Evolutionary conservation across 2,888 invertebrate species (phyloP).

Genomic region (Drosophila nr. fundita): DNA sequence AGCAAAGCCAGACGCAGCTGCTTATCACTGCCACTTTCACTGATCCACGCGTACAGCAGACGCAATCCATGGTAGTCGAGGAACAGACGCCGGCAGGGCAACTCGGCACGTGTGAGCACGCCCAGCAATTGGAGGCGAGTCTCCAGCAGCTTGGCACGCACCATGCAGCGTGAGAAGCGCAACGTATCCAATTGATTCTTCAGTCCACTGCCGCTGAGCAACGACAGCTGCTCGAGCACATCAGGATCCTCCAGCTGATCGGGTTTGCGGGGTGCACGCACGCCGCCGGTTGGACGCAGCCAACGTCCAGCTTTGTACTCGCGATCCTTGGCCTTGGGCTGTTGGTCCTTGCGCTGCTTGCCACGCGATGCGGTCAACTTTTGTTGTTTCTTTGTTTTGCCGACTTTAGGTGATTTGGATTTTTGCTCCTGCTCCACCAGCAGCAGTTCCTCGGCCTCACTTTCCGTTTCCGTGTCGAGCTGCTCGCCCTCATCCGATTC

Average conservation of each 20-base stretch:
- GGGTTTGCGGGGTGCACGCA: slow-evolving; percentile 53
- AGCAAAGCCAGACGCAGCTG: slow-evolving; percentile 89
- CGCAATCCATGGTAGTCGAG: slow-evolving; percentile 96
- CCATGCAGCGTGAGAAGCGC: slow-evolving; percentile 95
- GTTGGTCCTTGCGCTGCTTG: slow-evolving; percentile 53
- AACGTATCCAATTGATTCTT: slow-evolving; percentile 96
- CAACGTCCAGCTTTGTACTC: slow-evolving; percentile 71
- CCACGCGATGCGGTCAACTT: slow-evolving; percentile 34
- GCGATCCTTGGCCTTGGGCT: slow-evolving; percentile 74
- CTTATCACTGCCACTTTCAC: slow-evolving; percentile 86
- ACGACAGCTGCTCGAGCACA: slow-evolving; percentile 94
- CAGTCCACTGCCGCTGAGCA: slow-evolving; percentile 91
- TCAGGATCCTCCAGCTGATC: slow-evolving; percentile 87
- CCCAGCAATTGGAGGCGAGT: slow-evolving; percentile 91
- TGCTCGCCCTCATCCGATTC: slow-evolving; percentile 89
- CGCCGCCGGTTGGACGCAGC: slow-evolving; percentile 51
- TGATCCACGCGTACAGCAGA: slow-evolving; percentile 97
- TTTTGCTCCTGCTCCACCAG: slow-evolving; percentile 32
- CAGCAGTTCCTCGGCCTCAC: slow-evolving; percentile 85
- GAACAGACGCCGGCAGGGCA: slow-evolving; percentile 94
- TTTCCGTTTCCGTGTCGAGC: slow-evolving; percentile 61
- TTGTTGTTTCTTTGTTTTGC: slow-evolving; percentile 29
- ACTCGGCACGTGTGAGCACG: slow-evolving; percentile 91
- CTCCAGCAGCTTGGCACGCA: slow-evolving; percentile 93
- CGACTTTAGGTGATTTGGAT: slow-evolving; percentile 21